Evolutionary conservation across 1,140 invertebrate genomes (phyloP).

Genomic region (Drosophila neocordata): DNA sequence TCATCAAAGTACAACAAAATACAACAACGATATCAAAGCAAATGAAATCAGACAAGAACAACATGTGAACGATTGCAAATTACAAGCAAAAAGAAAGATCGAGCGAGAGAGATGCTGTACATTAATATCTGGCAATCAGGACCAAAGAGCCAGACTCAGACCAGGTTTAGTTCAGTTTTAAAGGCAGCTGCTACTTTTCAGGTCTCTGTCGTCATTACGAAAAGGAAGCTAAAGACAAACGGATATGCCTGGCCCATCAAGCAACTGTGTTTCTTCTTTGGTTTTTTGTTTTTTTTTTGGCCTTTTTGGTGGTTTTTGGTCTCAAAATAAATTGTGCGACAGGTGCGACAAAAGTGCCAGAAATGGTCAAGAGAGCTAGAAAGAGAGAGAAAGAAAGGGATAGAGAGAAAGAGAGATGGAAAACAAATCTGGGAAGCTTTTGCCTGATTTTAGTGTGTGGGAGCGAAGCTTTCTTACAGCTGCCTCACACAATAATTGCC

Average conservation of each 20-base stretch:
- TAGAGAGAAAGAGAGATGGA: conserved; percentile 13
- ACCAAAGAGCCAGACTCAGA: conserved; percentile 21
- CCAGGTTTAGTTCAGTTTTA: conserved; percentile 15
- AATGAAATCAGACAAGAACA: conserved; percentile 79
- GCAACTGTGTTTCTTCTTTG: conserved; percentile 63
- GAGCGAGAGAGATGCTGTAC: conserved; percentile 28
- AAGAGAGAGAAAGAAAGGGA: conserved; percentile 13
- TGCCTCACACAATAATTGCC: conserved; percentile 67
- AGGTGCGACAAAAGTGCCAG: conserved; percentile 70
- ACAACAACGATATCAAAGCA: conserved; percentile 56
- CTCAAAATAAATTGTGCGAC: conserved; percentile 80
- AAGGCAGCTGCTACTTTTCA: conserved; percentile 73
- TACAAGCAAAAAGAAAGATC: conserved; percentile 51
- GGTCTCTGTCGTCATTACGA: conserved; percentile 71
- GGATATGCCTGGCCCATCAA: conserved; percentile 77
- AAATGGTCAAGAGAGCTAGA: conserved; percentile 3
- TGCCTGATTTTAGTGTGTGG: conserved; percentile 58
- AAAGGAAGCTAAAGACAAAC: conserved; percentile 80
- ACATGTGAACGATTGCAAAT: conserved; percentile 79
- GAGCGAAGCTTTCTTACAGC: conserved; percentile 79
- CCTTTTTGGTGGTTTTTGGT: conserved; percentile 62
- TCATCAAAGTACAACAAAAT: conserved; percentile 47
- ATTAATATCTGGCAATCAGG: conserved; percentile 62
- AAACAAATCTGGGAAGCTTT: conserved; percentile 30
- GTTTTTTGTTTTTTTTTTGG: conserved; percentile 34